Conservation (phyloP, 2,113 vertebrate genomes). For the Tragulus kanchil region DNA sequence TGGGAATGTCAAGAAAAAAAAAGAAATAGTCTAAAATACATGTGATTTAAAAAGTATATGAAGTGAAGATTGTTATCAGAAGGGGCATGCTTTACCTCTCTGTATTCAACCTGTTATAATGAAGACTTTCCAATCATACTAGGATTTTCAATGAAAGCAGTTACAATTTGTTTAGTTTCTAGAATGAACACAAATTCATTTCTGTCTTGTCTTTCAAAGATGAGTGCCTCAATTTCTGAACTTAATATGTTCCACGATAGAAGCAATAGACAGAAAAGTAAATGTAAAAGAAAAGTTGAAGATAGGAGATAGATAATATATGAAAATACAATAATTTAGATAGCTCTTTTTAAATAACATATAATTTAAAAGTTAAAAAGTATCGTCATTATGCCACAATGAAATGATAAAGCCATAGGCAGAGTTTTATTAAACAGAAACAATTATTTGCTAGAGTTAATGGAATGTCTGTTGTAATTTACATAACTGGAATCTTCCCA, state of each 20-base stretch:
- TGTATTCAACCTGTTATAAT: not conserved
- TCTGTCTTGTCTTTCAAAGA: not conserved
- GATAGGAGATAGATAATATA: not conserved
- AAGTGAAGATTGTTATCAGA: not conserved
- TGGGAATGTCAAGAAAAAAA: not conserved
- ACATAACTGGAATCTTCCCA: not conserved
- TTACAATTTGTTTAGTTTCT: not conserved
- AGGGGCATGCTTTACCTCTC: not conserved
- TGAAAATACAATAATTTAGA: not conserved
- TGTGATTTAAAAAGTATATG: not conserved
- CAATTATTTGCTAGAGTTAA: not conserved
- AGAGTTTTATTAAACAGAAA: not conserved
- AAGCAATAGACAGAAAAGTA: not conserved
- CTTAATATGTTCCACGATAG: not conserved
- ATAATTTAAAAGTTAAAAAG: conserved; percentile 7
- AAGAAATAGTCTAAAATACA: not conserved
- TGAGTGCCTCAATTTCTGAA: not conserved
- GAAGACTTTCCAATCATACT: not conserved
- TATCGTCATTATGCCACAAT: not conserved
- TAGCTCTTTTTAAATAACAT: not conserved
- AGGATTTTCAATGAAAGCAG: not conserved
- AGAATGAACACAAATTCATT: not conserved
- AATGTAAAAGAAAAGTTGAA: not conserved
- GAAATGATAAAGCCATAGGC: not conserved
- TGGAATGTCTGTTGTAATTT: not conserved